Percentiles rank a stretch among this genome's conserved stretches.
phyloP scores from a whole-genome alignment of 35 echinoderm and acorn worm species.

The Ptychodera flava region DNA sequence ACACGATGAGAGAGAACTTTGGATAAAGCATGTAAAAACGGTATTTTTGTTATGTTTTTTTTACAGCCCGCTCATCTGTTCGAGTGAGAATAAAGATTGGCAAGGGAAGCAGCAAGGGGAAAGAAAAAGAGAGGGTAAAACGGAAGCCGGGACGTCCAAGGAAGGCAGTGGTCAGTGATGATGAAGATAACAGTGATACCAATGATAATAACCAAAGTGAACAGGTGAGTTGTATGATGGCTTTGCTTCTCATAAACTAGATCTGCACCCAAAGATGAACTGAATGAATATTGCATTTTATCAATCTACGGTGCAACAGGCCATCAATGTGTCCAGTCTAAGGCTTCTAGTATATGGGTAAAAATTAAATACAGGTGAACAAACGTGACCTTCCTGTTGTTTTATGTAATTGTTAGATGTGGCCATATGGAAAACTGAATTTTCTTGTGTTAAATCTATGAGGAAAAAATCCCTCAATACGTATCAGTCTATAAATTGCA shows the following conservation, averaged over 20 bases:
- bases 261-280: not conserved
- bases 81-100: slow-evolving; percentile 64
- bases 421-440: no score
- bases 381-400: no score
- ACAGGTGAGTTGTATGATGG: slow-evolving; percentile 37
- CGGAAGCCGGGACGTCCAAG: slow-evolving; percentile 85
- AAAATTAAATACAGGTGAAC: not conserved
- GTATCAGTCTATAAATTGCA: no score
- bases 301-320: not conserved
- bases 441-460: no score
- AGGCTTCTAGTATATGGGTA: not conserved
- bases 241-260: not conserved
- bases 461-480: no score
- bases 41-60: no score
- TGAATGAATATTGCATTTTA: not conserved
- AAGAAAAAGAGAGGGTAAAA: slow-evolving; percentile 71
- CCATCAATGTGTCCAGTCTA: not conserved
- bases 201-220: slow-evolving; percentile 39
- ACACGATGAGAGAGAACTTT: no score
- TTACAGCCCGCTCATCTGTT: slow-evolving; percentile 43
- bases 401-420: no score
- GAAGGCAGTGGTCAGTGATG: slow-evolving; percentile 96
- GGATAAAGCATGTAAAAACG: no score
- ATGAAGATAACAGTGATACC: slow-evolving; percentile 78
- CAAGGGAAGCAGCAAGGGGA: slow-evolving; percentile 49